phyloP scores from a whole-genome alignment of 2,888 invertebrate species.

The Heliconius aoede region DNA sequence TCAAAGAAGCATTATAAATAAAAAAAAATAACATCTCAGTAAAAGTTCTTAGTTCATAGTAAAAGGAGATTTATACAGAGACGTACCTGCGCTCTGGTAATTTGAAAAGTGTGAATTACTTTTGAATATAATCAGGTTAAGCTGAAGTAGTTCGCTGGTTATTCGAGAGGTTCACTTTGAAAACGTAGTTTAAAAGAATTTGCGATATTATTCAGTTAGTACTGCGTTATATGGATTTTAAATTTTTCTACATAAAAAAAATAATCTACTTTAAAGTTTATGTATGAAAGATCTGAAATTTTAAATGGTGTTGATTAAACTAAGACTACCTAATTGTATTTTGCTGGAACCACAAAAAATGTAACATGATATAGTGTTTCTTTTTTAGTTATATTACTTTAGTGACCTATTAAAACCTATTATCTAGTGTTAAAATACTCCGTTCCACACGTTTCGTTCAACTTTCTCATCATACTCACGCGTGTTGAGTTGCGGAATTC shows the following conservation, averaged over 20 bases:
- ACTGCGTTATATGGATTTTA: not conserved
- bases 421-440: too few species aligned
- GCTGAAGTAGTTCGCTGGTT: constrained; percentile 26
- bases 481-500: not conserved
- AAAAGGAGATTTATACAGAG: constrained; percentile 26
- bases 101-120: constrained; percentile 36
- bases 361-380: not conserved
- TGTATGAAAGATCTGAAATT: not conserved
- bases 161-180: constrained; percentile 14
- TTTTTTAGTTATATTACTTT: not conserved
- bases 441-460: not conserved
- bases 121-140: constrained; percentile 34
- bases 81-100: constrained; percentile 30
- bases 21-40: constrained; percentile 17
- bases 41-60: constrained; percentile 24
- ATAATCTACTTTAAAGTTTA: not conserved
- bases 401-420: too few species aligned
- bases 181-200: constrained; percentile 17
- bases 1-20: constrained; percentile 17
- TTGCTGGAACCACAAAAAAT: not conserved
- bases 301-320: not conserved
- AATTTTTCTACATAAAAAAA: not conserved
- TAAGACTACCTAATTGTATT: not conserved
- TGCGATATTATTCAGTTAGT: not conserved
- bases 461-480: too few species aligned